Evolutionary conservation across 2,113 vertebrate genomes (phyloP).

Genomic region (Cnemophilus loriae): DNA sequence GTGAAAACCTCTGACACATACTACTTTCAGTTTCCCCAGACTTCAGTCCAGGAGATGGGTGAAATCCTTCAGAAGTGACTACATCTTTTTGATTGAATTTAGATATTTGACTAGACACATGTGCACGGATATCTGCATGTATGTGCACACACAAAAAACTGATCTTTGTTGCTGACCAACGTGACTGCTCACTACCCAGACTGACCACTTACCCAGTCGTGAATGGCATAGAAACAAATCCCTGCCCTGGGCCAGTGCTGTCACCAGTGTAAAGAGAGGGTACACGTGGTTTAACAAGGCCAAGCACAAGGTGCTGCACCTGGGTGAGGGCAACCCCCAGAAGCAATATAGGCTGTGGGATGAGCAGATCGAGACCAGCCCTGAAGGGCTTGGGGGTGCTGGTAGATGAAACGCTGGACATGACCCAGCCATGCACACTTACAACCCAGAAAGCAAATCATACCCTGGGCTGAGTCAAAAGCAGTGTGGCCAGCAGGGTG

Average conservation of each 20-base stretch:
- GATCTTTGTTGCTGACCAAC: neutral
- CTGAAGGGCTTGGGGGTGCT: neutral
- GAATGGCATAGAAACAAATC: neutral
- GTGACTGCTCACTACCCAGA: fast-evolving
- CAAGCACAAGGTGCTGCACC: neutral
- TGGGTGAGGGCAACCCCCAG: fast-evolving
- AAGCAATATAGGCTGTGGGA: neutral
- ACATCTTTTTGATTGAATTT: neutral
- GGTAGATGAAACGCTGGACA: neutral
- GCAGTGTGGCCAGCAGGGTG: fast-evolving
- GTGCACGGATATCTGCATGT: neutral
- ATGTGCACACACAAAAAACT: neutral
- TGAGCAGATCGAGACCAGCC: neutral
- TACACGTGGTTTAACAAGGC: fast-evolving
- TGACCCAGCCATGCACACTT: neutral
- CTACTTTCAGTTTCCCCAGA: neutral
- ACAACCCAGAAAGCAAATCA: neutral
- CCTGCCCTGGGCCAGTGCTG: neutral
- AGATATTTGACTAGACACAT: fast-evolving
- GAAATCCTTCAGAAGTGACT: neutral
- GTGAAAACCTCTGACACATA: neutral
- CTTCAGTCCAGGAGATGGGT: neutral
- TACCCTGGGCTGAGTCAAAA: neutral
- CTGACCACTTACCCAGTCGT: neutral
- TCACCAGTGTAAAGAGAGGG: neutral